These are phyloP conservation scores for Brachionus plicatilis DNA, from an alignment of 1,140 invertebrate genomes.

Conservation along the genomic window DNA sequence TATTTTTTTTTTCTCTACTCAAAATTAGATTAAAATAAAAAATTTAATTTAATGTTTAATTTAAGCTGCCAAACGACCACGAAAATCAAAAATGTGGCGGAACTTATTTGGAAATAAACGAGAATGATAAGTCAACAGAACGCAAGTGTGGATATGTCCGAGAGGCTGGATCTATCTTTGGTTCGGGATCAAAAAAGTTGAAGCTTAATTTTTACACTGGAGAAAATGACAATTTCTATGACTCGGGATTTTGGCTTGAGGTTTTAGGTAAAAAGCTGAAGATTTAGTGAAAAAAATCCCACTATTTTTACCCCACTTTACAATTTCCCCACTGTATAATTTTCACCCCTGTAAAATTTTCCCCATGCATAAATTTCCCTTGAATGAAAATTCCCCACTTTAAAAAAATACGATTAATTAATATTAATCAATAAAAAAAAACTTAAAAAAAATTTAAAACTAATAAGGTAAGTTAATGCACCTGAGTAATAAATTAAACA, in stretches of 20 bases:
- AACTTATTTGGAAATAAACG: conserved; percentile 34
- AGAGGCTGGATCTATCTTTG: conserved; percentile 29
- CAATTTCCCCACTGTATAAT: too few species aligned
- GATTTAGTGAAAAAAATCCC: too few species aligned
- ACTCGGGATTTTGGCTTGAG: conserved; percentile 29
- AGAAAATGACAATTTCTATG: conserved; percentile 18
- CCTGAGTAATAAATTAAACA: too few species aligned
- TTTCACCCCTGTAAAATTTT: too few species aligned
- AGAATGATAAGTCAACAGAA: conserved; percentile 17
- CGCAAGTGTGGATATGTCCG: conserved; percentile 25
- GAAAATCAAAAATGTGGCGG: conserved; percentile 11
- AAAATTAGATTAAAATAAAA: not conserved
- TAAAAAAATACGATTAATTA: too few species aligned
- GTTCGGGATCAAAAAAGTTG: conserved; percentile 11
- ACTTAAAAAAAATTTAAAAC: too few species aligned
- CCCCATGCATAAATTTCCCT: too few species aligned
- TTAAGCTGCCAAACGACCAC: not conserved
- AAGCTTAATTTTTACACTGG: conserved; percentile 22
- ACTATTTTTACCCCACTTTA: too few species aligned
- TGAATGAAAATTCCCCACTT: too few species aligned
- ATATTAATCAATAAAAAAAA: too few species aligned
- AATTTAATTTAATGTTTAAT: not conserved
- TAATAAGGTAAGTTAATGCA: too few species aligned
- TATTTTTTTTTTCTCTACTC: not conserved
- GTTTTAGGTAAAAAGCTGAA: not conserved